Evolutionary conservation across 2,888 invertebrate genomes (phyloP), one percentile per base, ranked within the genome.

Genomic region (Callyntrura guangdongensis): DNA sequence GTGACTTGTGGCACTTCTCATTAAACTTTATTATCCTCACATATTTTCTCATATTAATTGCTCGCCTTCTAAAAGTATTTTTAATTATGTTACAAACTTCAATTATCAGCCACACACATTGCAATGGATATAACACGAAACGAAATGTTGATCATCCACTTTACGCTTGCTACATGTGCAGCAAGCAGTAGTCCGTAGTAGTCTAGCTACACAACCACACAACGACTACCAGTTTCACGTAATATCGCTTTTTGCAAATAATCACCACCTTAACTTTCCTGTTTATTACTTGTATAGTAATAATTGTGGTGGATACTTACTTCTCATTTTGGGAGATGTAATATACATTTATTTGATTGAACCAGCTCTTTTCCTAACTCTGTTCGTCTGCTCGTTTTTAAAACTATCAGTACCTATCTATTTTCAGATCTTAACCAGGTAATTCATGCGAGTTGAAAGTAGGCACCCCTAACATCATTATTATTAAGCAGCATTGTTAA

Each of bases 81-180:
- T 77, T 77, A 87, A 87, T 87, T 87, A 81, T 69, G 45, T 69
- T 87, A 81, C 72, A 69, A 81, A 79, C 81, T 67, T 53, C 1
- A 87, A 72, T 86, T 87, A 69, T 22, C 81, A 69, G 69, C 53
- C 20, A 56, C 67, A 77, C 77, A 25, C 3, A n/a, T 25, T 11
- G 64, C 17, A 20, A 56, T 47, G 47, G 5, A 47, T 11, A 47
- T 47, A 47, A 8, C 11, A 47, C 11, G 27, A 67, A 12, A n/a
- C 6, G 59, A 22, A 27, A 53, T n/a, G 22, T 11, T 69, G 87
- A 81, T 87, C 25, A 27, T 81, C 81, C 86, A 25, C 61, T 87
- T 67, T 74, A 12, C 20, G n/a, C 74, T 36, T 56, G n/a, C n/a
- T 20, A 14, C 77, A 27, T 3, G 6, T 49, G 74, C 74, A 77